phyloP scores from a whole-genome alignment of 2,113 vertebrate genomes.

The Gambusia holbrooki region DNA sequence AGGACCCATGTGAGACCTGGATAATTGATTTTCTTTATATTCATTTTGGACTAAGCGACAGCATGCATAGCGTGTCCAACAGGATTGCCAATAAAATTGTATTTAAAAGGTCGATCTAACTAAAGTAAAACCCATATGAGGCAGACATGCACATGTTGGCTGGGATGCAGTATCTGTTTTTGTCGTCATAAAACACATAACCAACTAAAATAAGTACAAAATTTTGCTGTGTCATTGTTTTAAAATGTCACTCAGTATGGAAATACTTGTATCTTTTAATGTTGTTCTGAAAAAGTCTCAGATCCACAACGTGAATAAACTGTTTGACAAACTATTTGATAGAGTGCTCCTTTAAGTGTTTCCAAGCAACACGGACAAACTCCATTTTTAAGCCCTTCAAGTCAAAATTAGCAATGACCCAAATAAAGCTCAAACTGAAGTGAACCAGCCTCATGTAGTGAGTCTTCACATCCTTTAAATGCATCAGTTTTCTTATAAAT shows the following conservation, averaged over 20 bases:
- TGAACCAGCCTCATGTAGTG: too few species aligned
- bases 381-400: conserved; percentile 53
- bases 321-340: too few species aligned
- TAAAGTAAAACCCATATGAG: not conserved
- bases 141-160: not conserved
- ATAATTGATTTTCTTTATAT: not conserved
- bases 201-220: too few species aligned
- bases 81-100: not conserved
- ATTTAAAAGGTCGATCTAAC: not conserved
- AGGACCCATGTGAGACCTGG: not conserved
- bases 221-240: too few species aligned
- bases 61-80: not conserved
- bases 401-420: conserved; percentile 19
- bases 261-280: too few species aligned
- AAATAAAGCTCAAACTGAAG: not conserved
- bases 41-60: not conserved
- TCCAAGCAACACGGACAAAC: conserved; percentile 6
- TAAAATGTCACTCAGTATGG: too few species aligned
- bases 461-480: too few species aligned
- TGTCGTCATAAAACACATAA: not conserved
- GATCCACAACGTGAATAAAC: too few species aligned
- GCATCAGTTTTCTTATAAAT: too few species aligned
- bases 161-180: not conserved
- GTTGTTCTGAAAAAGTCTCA: too few species aligned
- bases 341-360: conserved; percentile 3